phyloP scores from a whole-genome alignment of 2,113 vertebrate genomes.

The Lophochroa leadbeateri region DNA sequence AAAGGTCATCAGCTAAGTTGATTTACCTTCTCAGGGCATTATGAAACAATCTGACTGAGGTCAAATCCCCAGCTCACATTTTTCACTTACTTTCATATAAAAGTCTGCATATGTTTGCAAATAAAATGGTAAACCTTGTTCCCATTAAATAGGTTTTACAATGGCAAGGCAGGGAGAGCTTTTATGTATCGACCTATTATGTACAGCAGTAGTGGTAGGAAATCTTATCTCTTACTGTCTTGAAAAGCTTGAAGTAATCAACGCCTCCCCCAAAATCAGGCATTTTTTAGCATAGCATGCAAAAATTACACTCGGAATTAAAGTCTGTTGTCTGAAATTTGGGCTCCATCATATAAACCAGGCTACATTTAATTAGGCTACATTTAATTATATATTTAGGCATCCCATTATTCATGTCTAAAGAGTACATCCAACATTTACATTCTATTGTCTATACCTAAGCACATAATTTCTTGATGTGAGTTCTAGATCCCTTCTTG shows the following conservation, averaged over 20 bases:
- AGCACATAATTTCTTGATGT: not conserved
- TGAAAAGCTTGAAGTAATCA: not conserved
- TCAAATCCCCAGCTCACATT: not conserved
- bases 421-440: not conserved
- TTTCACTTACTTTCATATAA: not conserved
- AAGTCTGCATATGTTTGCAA: not conserved
- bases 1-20: conserved; percentile 47
- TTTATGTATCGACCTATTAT: not conserved
- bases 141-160: not conserved
- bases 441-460: not conserved
- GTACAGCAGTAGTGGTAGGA: not conserved
- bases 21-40: conserved; percentile 10
- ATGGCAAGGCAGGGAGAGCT: not conserved
- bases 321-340: not conserved
- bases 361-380: not conserved
- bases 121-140: not conserved
- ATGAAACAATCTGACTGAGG: conserved; percentile 13
- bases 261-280: accelerated
- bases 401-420: not conserved
- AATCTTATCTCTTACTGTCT: not conserved
- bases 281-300: not conserved
- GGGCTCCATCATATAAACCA: not conserved
- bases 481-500: not conserved
- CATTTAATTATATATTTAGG: not conserved
- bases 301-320: not conserved